phyloP scores from a whole-genome alignment of 2,797 vertebrate genomes.

The Myotis findleyi region DNA sequence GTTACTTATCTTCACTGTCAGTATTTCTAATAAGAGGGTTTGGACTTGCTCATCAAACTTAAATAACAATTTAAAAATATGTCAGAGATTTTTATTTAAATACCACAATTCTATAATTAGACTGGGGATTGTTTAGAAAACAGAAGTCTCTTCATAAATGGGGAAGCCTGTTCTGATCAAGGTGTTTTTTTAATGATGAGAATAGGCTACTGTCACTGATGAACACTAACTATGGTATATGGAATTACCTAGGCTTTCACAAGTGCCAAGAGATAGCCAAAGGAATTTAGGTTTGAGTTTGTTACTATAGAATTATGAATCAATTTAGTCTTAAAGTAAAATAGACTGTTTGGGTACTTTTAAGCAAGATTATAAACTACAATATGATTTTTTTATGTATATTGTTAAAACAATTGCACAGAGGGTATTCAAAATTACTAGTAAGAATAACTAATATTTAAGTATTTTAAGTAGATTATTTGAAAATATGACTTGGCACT shows the following conservation, averaged over 20 bases:
- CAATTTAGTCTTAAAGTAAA: conserved; percentile 33
- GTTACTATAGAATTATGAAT: not conserved
- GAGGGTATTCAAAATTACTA: not conserved
- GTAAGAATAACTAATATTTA: conserved; percentile 44
- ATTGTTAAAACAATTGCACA: conserved; percentile 45
- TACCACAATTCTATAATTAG: conserved; percentile 37
- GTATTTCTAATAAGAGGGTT: not conserved
- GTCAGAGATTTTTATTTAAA: conserved; percentile 58
- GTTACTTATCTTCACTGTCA: conserved; percentile 38
- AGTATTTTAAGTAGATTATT: conserved; percentile 45
- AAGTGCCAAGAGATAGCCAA: conserved; percentile 43
- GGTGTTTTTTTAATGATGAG: conserved; percentile 53
- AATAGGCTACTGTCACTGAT: not conserved
- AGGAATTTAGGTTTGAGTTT: conserved; percentile 19
- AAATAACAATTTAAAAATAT: conserved; percentile 41
- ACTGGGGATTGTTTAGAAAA: conserved; percentile 29
- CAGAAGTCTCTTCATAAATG: conserved; percentile 46
- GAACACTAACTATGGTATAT: not conserved
- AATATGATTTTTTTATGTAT: not conserved
- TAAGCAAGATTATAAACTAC: conserved; percentile 35
- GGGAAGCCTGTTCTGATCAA: not conserved
- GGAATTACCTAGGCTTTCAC: not conserved
- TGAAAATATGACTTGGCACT: not conserved
- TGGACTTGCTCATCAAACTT: conserved; percentile 49
- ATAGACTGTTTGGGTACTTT: not conserved